Evolutionary conservation across 2,888 invertebrate species (phyloP), one percentile per base, ranked within the genome.

Genomic region (Sphecodes monilicornis): DNA sequence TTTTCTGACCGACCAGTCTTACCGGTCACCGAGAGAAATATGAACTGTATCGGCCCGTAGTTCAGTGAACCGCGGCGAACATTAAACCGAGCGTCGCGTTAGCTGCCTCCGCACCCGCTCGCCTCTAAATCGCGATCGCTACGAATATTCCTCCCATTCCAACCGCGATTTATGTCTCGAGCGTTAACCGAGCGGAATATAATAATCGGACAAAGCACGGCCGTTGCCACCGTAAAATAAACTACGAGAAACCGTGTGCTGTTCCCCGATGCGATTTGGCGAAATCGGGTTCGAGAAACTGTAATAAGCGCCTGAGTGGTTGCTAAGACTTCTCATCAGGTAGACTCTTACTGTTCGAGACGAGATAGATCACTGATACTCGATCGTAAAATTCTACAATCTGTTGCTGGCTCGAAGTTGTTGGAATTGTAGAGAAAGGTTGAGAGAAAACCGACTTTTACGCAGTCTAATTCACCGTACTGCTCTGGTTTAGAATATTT

Each of bases 1-100:
- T 76, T 86, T 85, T 86, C 78, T 74, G 86, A 29, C 41, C 85
- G 82, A 85, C 82, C 85, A 86, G 85, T 81, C 75, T 76, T 86
- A 76, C 86, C 84, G 81, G 77, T 86, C 86, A 86, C 78, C 81
- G 75, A 79, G 50, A 50, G 85, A 85, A 85, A 85, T 85, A 82
- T 86, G 85, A 85, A 86, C 85, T 82, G 85, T 80, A 81, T 84
- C 84, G 84, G 50, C 16, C 64, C 46, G 36, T 78, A 64, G 85
- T 84, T 86, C 84, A 81, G 41, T 81, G 85, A 84, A 84, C 85
- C 80, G 76, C 39, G 54, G 50, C 18, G 32, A 64, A 64, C 74
- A 72, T 76, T 54, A 66, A 69, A 16, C 50, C 39, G 68, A 41
- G 64, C 54, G 64, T 46, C 2, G 46, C 57, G 57, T 57, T 57